Evolutionary conservation across 2,888 invertebrate species (phyloP).

Genomic region (Sminthurides aquaticus): DNA sequence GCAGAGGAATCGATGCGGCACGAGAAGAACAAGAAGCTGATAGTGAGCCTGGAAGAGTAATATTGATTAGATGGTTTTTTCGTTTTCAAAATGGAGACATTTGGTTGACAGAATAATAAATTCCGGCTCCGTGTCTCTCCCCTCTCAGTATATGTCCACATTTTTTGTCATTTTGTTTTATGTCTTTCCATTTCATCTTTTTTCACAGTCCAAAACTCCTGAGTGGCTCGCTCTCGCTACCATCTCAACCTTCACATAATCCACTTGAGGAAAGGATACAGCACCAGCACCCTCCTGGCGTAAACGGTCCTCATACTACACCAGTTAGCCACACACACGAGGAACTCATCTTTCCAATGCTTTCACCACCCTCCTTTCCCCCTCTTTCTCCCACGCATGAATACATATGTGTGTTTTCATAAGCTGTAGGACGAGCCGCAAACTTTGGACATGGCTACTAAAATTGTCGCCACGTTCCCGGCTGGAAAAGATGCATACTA

Average conservation of each 20-base stretch:
- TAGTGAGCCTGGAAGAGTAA: constrained; percentile 23
- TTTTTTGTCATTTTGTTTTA: constrained; percentile 42
- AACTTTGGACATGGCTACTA: neutral
- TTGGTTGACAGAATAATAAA: constrained; percentile 43
- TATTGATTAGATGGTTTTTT: constrained; percentile 42
- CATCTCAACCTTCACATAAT: neutral
- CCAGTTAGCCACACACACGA: no score
- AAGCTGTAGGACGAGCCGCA: neutral
- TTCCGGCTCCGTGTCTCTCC: constrained; percentile 37
- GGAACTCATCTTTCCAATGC: constrained; percentile 3
- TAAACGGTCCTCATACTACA: neutral
- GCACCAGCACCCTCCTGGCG: no score
- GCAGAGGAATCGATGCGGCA: neutral
- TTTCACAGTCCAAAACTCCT: neutral
- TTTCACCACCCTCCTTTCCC: neutral
- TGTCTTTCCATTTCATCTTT: constrained; percentile 29
- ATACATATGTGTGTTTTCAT: neutral
- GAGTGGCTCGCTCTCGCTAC: neutral
- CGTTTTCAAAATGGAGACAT: constrained; percentile 33
- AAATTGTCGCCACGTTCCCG: neutral
- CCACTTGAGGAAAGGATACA: neutral
- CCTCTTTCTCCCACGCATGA: neutral
- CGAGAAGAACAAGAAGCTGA: neutral
- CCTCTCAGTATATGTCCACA: constrained; percentile 26
- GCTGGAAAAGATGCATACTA: neutral